Percentiles rank a stretch among this genome's conserved stretches.
Conservation (phyloP, 2,797 vertebrate species). For the Pelochelys cantorii region DNA sequence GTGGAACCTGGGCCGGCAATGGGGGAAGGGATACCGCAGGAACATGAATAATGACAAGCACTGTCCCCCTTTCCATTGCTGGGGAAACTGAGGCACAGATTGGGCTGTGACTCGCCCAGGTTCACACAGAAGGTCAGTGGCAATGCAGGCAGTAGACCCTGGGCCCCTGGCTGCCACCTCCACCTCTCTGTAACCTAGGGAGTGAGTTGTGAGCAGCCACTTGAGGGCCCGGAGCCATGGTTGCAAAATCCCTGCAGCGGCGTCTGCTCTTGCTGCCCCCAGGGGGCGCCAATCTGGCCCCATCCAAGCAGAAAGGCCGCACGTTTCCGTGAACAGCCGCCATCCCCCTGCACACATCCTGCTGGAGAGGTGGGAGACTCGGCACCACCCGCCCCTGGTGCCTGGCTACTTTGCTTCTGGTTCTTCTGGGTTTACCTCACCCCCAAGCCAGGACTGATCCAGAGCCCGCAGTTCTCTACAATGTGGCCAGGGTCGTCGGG, state of each 20-base stretch:
- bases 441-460: no score
- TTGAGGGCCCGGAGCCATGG: no score
- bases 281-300: no score
- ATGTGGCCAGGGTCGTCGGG: no score
- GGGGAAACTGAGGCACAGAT: background rate
- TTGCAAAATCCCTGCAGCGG: background rate
- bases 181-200: no score
- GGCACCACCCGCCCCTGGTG: no score
- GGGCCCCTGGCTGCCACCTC: background rate
- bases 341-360: background rate
- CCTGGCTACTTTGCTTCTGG: no score
- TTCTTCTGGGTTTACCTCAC: background rate
- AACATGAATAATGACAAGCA: background rate
- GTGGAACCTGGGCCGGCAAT: no score
- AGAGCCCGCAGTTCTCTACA: background rate
- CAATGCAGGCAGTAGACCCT: background rate
- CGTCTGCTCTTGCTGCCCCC: background rate
- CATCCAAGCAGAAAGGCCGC: background rate
- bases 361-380: background rate
- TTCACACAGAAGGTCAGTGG: background rate
- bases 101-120: background rate
- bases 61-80: background rate
- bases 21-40: background rate
- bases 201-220: no score
- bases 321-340: no score